Evolutionary conservation across 2,113 vertebrate species (phyloP).

Genomic region (Cairina moschata): DNA sequence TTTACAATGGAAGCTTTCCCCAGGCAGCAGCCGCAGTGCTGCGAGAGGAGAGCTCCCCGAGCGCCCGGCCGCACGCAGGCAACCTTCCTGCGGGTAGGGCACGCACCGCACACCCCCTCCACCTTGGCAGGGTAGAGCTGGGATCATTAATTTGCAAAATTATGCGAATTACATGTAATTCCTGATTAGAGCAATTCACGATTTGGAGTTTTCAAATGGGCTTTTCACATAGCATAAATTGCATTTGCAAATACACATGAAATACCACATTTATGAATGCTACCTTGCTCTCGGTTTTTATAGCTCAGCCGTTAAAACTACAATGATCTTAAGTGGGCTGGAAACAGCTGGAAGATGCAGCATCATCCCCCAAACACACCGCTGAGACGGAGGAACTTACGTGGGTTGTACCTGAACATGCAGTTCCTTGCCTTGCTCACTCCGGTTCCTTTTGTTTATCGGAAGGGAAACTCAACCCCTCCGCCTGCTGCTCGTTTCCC

Average conservation of each 20-base stretch:
- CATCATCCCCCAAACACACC: background rate
- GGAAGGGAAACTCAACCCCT: background rate
- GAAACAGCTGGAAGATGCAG: slow-evolving; percentile 37
- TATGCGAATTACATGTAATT: slow-evolving; percentile 35
- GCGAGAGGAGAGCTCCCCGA: background rate
- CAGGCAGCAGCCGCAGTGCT: background rate
- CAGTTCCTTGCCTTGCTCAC: background rate
- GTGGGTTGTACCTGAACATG: background rate
- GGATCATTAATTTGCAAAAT: slow-evolving; percentile 53
- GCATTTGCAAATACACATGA: slow-evolving; percentile 25
- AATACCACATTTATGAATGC: background rate
- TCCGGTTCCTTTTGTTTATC: background rate
- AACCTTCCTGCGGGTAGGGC: accelerated
- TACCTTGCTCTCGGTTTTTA: background rate
- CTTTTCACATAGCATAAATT: slow-evolving; percentile 7
- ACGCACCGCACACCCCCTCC: background rate
- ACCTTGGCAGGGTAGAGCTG: background rate
- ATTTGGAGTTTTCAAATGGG: slow-evolving; percentile 30
- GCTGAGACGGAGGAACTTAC: background rate
- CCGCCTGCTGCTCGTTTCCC: accelerated
- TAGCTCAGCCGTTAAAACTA: background rate
- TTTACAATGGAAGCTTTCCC: background rate
- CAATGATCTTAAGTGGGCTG: slow-evolving; percentile 4
- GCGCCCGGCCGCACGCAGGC: accelerated
- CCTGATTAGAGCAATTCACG: slow-evolving; percentile 41